Base-by-base conservation (phyloP, 2,797 vertebrate species). In the Chromobotia macracanthus region DNA sequence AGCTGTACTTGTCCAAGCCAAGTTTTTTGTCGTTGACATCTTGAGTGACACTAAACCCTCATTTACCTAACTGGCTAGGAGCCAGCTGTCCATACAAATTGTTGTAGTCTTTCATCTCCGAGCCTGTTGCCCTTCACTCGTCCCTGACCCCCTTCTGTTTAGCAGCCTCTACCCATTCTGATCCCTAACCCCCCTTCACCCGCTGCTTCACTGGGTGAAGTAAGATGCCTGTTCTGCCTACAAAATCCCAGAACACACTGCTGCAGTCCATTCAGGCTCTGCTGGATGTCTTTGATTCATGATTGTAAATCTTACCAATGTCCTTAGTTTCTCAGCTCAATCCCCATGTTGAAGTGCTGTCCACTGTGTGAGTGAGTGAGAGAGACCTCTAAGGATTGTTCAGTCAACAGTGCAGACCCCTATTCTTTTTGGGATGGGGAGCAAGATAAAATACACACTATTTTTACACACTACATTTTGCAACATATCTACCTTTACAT, bases 41-140 rank as follows among this genome's bases (percentile, higher is more conserved):
- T 61, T 75, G 72, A 84, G 51, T 84, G 82, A 85, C 80, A 79
- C 81, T 84, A 79, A 87, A 67, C 75, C 74, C 46, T 77, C 35
- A 60, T 74, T 80, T 76, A 75, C 44, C 60, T 82, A 66, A 28
- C 80, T 60, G 81, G 80, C 84, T 81, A 85, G 84, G 84, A 86
- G 86, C 83, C 88, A 88, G 80, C 82, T 88, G 85, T 86, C 80
- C 74, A 12, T 60, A 74, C 78, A 81, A 85, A 85, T 89, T 87
- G 83, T 67, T 75, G 28, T 15, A 51, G 63, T 68, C 87, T 90
- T 87, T 90, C 82, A 86, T 90, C 85, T 86, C 76, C 31, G 41
- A 18, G 77, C 60, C 61, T 56, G 44, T 50, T 78, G 66, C 56
- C 75, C 58, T 61, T 48, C 31, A 35, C 18, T 61, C 46, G 31